phyloP scores from a whole-genome alignment of 2,888 invertebrate species.

The Eupithecia exiguata region DNA sequence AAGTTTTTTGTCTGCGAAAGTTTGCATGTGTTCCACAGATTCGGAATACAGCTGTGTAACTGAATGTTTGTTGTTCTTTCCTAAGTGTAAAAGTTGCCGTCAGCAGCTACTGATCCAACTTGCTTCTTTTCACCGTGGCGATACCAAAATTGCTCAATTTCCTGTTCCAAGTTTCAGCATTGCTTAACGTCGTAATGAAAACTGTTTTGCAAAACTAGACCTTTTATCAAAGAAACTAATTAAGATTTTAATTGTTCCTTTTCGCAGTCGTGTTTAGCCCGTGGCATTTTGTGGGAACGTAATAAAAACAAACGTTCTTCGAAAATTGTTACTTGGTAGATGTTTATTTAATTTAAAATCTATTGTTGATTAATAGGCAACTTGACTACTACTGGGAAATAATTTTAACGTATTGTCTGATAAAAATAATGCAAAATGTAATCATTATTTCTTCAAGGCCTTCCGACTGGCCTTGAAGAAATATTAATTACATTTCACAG shows the following conservation, averaged over 20 bases:
- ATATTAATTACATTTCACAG: too few species aligned
- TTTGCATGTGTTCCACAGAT: neutral
- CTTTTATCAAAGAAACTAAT: slow-evolving; percentile 68
- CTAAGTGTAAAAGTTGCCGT: neutral
- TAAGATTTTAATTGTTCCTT: slow-evolving; percentile 61
- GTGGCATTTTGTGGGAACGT: slow-evolving; percentile 30
- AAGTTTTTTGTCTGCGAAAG: neutral
- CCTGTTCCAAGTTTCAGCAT: slow-evolving; percentile 67
- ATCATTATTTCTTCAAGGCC: too few species aligned
- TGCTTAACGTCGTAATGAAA: slow-evolving; percentile 73
- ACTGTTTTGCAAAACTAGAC: slow-evolving; percentile 67
- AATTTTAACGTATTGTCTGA: too few species aligned
- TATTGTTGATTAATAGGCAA: neutral
- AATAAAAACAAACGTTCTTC: slow-evolving; percentile 39
- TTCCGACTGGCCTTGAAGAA: too few species aligned
- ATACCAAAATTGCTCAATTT: slow-evolving; percentile 74
- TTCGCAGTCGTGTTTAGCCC: slow-evolving; percentile 42
- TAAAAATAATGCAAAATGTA: too few species aligned
- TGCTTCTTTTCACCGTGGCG: neutral
- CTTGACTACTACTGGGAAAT: too few species aligned
- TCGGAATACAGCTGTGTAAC: neutral
- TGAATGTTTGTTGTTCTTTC: neutral
- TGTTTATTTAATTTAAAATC: slow-evolving; percentile 23
- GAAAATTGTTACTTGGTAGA: slow-evolving; percentile 31
- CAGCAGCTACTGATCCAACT: neutral